Evolutionary conservation across 2,888 invertebrate species (phyloP).

Genomic region (Byasa hedistus): DNA sequence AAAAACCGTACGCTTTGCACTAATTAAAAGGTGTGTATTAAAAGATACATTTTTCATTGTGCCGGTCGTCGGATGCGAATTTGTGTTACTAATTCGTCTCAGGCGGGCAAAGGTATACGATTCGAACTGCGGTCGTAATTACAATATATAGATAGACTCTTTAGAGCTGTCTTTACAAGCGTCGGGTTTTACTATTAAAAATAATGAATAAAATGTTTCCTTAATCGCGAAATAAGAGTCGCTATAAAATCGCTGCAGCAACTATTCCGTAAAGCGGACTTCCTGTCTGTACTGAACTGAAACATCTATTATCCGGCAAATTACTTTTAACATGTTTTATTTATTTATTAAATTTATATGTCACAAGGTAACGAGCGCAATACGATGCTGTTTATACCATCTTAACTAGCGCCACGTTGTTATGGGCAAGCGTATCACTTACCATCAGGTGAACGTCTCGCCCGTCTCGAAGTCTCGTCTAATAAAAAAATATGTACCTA

Average conservation of each 20-base stretch:
- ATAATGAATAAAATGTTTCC: neutral
- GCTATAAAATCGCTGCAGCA: neutral
- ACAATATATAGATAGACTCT: neutral
- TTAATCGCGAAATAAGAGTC: neutral
- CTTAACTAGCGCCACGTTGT: too few relatives aligned
- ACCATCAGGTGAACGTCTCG: too few relatives aligned
- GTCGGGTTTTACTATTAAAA: neutral
- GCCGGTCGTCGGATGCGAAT: neutral
- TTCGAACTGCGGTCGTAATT: neutral
- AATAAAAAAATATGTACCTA: too few relatives aligned
- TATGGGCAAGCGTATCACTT: too few relatives aligned
- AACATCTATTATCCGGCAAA: neutral
- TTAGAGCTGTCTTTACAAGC: neutral
- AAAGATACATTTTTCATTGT: conserved; percentile 1
- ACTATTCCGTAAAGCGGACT: neutral
- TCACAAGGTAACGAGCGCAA: too few relatives aligned
- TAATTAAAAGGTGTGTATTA: conserved; percentile 8
- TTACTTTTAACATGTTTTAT: neutral
- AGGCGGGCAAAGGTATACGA: neutral
- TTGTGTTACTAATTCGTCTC: neutral
- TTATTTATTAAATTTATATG: too few relatives aligned
- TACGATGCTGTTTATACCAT: too few relatives aligned
- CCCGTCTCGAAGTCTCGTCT: too few relatives aligned
- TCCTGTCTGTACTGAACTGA: neutral
- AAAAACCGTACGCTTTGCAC: neutral